phyloP scores from a whole-genome alignment of 2,888 invertebrate species.

The Anaspis maculata region DNA sequence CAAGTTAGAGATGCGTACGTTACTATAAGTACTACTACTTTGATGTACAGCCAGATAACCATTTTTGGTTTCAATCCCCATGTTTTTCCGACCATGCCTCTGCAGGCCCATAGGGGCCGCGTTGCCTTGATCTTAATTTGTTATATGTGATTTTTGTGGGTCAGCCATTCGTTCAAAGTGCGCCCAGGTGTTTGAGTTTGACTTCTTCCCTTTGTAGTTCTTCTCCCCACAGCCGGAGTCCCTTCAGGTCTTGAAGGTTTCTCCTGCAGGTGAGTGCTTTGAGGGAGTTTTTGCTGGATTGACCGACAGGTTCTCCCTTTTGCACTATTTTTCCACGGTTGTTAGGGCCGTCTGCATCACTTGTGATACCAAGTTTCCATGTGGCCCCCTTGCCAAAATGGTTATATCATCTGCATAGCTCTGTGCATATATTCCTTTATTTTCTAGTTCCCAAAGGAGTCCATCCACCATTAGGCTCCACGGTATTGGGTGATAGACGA shows the following conservation, averaged over 20 bases:
- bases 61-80: slow-evolving; percentile 11
- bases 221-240: slow-evolving; percentile 1
- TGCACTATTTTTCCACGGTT: slow-evolving; percentile 6
- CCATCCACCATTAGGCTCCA: slow-evolving; percentile 25
- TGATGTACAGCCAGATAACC: slow-evolving; percentile 11
- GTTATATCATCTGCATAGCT: slow-evolving; percentile 12
- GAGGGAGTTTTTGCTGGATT: slow-evolving; percentile 10
- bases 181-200: too few relatives aligned
- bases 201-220: slow-evolving; percentile 1
- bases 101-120: slow-evolving; percentile 1
- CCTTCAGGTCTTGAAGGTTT: slow-evolving; percentile 5
- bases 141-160: too few relatives aligned
- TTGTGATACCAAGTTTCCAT: not conserved
- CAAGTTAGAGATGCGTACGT: slow-evolving; percentile 1
- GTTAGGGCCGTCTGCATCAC: slow-evolving; percentile 2
- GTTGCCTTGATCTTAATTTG: not conserved
- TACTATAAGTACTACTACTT: slow-evolving; percentile 8
- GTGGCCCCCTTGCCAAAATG: slow-evolving; percentile 5
- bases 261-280: slow-evolving; percentile 1
- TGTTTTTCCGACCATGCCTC: slow-evolving; percentile 3
- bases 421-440: slow-evolving; percentile 1
- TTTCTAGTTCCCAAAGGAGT: slow-evolving; percentile 13
- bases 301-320: slow-evolving; percentile 1
- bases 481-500: slow-evolving; percentile 24
- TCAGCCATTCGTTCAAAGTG: too few relatives aligned